Evolutionary conservation across 1,140 invertebrate species (phyloP).

Genomic region (Bombus confusus): DNA sequence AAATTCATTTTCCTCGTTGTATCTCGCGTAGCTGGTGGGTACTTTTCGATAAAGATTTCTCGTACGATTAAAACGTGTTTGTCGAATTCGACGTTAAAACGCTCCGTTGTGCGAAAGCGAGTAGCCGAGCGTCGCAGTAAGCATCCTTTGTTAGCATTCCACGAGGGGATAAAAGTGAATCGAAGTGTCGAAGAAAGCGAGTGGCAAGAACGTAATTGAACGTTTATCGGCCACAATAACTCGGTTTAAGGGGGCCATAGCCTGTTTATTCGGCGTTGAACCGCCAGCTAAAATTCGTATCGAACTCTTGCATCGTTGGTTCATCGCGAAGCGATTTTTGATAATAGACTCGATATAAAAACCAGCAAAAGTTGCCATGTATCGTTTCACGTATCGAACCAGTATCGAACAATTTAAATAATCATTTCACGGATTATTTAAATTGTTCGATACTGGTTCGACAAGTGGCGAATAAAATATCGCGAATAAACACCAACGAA

Average conservation of each 20-base stretch:
- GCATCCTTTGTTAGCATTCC: constrained; percentile 7
- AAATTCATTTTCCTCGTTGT: neutral
- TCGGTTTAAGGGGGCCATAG: neutral
- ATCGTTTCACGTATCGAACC: no score
- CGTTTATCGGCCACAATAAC: neutral
- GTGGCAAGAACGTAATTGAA: neutral
- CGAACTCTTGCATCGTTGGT: neutral
- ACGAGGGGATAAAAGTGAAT: constrained; percentile 20
- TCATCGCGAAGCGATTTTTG: no score
- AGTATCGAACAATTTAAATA: no score
- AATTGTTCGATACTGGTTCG: neutral
- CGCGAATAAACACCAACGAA: neutral
- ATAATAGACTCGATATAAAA: no score
- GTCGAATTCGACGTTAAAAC: neutral
- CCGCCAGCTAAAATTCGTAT: neutral
- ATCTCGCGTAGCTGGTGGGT: no score
- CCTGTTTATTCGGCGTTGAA: neutral
- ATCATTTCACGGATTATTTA: neutral
- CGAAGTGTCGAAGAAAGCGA: neutral
- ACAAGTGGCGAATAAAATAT: neutral
- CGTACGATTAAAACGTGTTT: neutral
- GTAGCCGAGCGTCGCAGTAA: neutral
- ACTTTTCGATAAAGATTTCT: neutral
- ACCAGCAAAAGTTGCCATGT: no score
- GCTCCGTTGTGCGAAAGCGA: neutral